phyloP scores from a whole-genome alignment of 2,888 invertebrate genomes.

The Conistra vaccinii region DNA sequence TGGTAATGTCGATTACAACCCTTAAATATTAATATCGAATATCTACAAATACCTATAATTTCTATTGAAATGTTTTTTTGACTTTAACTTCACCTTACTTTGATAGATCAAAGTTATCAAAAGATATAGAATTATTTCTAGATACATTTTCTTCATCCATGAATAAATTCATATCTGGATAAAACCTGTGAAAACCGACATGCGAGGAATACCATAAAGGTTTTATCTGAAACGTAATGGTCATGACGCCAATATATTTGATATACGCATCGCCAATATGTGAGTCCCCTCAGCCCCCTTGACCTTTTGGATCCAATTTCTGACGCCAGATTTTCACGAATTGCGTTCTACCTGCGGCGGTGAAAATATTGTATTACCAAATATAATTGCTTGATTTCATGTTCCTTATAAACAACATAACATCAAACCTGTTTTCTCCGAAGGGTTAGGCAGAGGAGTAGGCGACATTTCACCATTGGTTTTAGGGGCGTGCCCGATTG shows the following conservation, averaged over 20 bases:
- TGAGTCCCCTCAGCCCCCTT: slow-evolving; percentile 29
- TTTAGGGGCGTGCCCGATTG: no score
- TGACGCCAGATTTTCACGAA: slow-evolving; percentile 17
- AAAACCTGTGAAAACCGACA: slow-evolving; percentile 12
- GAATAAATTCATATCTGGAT: slow-evolving; percentile 19
- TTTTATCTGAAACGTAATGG: slow-evolving; percentile 48
- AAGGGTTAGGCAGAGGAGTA: not conserved
- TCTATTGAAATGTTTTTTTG: not conserved
- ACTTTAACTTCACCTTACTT: not conserved
- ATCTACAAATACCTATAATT: not conserved
- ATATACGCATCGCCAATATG: slow-evolving; percentile 46
- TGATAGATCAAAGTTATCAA: slow-evolving; percentile 5
- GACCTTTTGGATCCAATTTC: slow-evolving; percentile 54
- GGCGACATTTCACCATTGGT: not conserved
- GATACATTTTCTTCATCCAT: not conserved
- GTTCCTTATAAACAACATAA: not conserved
- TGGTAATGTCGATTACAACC: not conserved
- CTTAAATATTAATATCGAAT: slow-evolving; percentile 4
- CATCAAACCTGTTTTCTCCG: not conserved
- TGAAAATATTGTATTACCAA: slow-evolving; percentile 43
- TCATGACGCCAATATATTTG: slow-evolving; percentile 50
- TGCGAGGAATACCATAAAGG: slow-evolving; percentile 24
- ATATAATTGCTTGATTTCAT: slow-evolving; percentile 20
- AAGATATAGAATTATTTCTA: slow-evolving; percentile 6
- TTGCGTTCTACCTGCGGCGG: slow-evolving; percentile 14